Conservation (phyloP, 1,140 invertebrate species). For the Aphis craccivora region DNA sequence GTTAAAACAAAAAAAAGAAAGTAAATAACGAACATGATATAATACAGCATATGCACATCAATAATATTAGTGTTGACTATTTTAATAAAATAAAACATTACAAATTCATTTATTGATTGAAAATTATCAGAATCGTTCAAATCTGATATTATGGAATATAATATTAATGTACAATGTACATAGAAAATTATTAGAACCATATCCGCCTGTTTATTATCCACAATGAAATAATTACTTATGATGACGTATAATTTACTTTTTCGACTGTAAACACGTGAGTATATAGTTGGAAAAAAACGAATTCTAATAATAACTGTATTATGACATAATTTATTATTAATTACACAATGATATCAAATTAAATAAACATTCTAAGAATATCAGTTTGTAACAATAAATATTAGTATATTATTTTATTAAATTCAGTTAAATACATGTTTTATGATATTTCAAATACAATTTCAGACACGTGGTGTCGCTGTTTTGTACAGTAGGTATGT, state of each 20-base stretch:
- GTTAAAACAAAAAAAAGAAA: not conserved
- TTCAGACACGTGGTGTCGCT: too few relatives aligned
- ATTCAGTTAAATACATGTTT: not conserved
- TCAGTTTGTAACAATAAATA: not conserved
- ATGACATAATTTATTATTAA: too few relatives aligned
- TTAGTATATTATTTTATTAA: not conserved
- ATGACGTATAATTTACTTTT: not conserved
- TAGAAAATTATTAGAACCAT: not conserved
- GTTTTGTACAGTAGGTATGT: too few relatives aligned
- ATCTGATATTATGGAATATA: too few relatives aligned
- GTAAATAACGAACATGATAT: too few relatives aligned
- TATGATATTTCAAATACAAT: not conserved
- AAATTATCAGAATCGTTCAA: not conserved
- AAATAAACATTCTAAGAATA: not conserved
- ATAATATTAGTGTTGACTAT: not conserved
- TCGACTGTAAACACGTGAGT: not conserved
- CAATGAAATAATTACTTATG: not conserved
- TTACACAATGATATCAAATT: too few relatives aligned
- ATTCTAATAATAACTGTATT: too few relatives aligned
- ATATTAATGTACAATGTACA: not conserved
- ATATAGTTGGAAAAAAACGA: not conserved
- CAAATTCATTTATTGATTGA: not conserved
- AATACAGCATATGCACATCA: too few relatives aligned
- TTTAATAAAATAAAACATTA: not conserved
- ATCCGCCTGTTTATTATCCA: not conserved